phyloP scores from a whole-genome alignment of 1,140 invertebrate species.

The Musca domestica region DNA sequence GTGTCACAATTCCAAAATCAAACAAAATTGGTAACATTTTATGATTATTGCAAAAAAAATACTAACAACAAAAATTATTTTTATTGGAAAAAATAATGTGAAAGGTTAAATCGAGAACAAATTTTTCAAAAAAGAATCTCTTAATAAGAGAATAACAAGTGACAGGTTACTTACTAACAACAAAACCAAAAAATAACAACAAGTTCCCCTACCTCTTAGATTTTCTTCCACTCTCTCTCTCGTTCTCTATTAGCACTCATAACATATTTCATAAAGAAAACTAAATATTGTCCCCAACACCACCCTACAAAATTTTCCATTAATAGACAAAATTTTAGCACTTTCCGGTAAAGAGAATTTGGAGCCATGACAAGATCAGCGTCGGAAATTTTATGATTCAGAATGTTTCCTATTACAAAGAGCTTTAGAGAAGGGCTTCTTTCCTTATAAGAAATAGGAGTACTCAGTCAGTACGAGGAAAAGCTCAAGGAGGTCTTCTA shows the following conservation, averaged over 20 bases:
- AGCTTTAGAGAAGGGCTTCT: no score
- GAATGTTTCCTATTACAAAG: no score
- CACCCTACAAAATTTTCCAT: no score
- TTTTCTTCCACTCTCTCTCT: not conserved
- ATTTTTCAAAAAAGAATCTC: conserved; percentile 14
- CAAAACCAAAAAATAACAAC: not conserved
- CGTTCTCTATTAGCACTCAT: not conserved
- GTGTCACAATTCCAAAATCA: conserved; percentile 36
- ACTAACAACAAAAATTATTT: conserved; percentile 14
- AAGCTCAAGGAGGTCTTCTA: no score
- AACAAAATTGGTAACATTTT: conserved; percentile 28
- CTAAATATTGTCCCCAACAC: no score
- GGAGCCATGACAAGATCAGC: no score
- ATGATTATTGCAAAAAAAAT: conserved; percentile 13
- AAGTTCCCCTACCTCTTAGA: not conserved
- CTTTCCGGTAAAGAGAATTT: no score
- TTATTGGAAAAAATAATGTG: not conserved
- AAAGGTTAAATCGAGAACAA: not conserved
- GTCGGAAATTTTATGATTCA: no score
- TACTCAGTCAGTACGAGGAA: no score
- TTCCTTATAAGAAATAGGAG: no score
- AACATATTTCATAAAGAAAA: no score
- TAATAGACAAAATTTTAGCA: no score
- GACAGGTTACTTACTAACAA: conserved; percentile 45
- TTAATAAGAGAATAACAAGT: conserved; percentile 35